A percentile compares a stretch with the other conserved stretches of the same genome.
These are phyloP conservation scores for Tragelaphus imberbis DNA, from an alignment of 2,113 vertebrate species.

Conservation along the genomic window DNA sequence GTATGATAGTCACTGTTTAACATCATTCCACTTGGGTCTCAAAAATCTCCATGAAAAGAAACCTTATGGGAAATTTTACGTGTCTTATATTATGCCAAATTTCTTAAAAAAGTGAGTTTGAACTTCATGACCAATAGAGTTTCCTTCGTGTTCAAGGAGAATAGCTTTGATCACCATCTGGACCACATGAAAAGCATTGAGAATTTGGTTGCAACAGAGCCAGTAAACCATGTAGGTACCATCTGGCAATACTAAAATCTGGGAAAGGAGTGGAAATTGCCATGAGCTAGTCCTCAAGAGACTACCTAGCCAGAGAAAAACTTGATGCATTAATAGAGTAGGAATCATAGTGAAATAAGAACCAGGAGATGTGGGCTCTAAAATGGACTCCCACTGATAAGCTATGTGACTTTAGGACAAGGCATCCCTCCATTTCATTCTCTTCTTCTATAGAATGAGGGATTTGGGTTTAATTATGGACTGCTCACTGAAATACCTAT, in stretches of 20 bases:
- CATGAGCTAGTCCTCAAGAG: neutral
- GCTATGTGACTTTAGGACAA: neutral
- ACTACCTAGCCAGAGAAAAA: neutral
- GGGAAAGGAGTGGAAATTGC: neutral
- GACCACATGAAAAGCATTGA: neutral
- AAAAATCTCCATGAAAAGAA: constrained; percentile 66
- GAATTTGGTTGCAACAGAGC: neutral
- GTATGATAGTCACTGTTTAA: constrained; percentile 52
- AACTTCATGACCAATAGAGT: neutral
- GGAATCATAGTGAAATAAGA: neutral
- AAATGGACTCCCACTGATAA: neutral
- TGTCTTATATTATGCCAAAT: neutral
- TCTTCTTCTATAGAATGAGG: neutral
- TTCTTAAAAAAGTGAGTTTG: neutral
- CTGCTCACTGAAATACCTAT: neutral
- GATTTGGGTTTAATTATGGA: neutral
- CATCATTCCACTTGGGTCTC: constrained; percentile 50
- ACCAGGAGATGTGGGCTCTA: neutral
- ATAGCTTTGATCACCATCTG: neutral
- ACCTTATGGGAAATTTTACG: constrained; percentile 45
- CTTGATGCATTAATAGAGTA: neutral
- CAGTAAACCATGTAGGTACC: neutral
- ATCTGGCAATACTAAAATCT: neutral
- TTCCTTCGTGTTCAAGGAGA: neutral
- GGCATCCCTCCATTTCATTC: neutral